Percentiles rank a stretch among this genome's conserved stretches.
Conservation (phyloP, 2,888 invertebrate genomes). For the Plusia festucae region DNA sequence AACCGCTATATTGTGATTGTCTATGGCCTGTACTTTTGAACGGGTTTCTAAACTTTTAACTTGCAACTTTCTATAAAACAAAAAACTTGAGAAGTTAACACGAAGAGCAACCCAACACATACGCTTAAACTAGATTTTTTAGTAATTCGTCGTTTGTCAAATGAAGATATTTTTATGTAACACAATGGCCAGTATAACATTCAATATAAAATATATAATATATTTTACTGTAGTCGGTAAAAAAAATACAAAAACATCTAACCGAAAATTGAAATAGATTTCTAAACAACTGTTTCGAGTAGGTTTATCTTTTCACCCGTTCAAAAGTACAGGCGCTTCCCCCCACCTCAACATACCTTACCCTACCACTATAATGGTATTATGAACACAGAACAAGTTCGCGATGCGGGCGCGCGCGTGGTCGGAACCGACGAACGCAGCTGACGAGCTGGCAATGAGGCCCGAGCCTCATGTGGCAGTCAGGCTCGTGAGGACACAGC, state of each 20-base stretch:
- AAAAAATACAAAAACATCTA: too few relatives aligned
- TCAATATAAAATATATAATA: too few relatives aligned
- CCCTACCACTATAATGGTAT: constrained; percentile 36
- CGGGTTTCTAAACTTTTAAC: neutral
- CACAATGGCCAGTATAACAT: too few relatives aligned
- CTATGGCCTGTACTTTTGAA: constrained; percentile 47
- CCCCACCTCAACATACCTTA: constrained; percentile 20
- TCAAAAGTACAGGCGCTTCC: constrained; percentile 41
- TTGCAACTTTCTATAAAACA: too few relatives aligned
- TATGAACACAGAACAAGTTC: constrained; percentile 92
- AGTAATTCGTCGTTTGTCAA: too few relatives aligned
- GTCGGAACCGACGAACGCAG: constrained; percentile 90
- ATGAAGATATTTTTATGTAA: too few relatives aligned
- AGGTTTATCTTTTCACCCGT: constrained; percentile 6
- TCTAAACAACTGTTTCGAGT: too few relatives aligned
- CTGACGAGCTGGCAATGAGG: constrained; percentile 68
- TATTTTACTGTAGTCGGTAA: too few relatives aligned
- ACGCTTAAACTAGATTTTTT: too few relatives aligned
- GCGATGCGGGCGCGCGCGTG: constrained; percentile 94
- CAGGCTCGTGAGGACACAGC: constrained; percentile 73
- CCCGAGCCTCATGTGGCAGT: constrained; percentile 75
- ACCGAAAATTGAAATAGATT: too few relatives aligned
- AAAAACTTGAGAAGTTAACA: too few relatives aligned
- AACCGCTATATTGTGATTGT: constrained; percentile 30
- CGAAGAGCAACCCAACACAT: too few relatives aligned